phyloP scores from a whole-genome alignment of 2,797 vertebrate genomes.

The Prionace glauca region DNA sequence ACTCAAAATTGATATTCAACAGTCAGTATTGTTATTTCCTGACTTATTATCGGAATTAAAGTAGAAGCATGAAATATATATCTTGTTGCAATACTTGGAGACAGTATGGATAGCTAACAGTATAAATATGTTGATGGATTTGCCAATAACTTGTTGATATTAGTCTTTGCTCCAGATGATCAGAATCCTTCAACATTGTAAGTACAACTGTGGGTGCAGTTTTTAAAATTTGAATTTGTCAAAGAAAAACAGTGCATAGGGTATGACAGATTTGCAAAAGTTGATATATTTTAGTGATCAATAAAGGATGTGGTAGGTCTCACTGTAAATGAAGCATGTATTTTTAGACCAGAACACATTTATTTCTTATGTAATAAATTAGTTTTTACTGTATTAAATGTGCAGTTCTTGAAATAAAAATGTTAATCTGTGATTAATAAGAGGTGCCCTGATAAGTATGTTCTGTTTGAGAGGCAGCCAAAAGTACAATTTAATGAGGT shows the following conservation, averaged over 20 bases:
- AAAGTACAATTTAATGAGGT: not conserved
- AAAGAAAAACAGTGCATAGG: not conserved
- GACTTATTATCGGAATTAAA: not conserved
- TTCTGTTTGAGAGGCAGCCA: not conserved
- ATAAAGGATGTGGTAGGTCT: not conserved
- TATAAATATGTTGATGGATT: conserved; percentile 13
- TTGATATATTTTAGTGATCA: not conserved
- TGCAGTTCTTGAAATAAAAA: not conserved
- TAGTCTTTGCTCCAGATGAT: not conserved
- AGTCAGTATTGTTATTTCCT: not conserved
- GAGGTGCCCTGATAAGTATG: not conserved
- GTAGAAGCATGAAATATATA: not conserved
- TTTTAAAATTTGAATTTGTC: conserved; percentile 6
- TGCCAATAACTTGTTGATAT: not conserved
- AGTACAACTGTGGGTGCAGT: not conserved
- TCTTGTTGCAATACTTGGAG: not conserved
- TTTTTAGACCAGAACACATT: not conserved
- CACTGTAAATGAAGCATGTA: not conserved
- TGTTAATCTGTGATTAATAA: not conserved
- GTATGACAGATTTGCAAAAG: not conserved
- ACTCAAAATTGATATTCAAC: not conserved
- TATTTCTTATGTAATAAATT: not conserved
- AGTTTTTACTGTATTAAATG: not conserved
- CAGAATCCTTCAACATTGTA: not conserved
- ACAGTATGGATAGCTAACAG: conserved; percentile 7